These are phyloP conservation scores for Brachyptera putata DNA, from an alignment of 2,888 invertebrate genomes.

Conservation along the genomic window DNA sequence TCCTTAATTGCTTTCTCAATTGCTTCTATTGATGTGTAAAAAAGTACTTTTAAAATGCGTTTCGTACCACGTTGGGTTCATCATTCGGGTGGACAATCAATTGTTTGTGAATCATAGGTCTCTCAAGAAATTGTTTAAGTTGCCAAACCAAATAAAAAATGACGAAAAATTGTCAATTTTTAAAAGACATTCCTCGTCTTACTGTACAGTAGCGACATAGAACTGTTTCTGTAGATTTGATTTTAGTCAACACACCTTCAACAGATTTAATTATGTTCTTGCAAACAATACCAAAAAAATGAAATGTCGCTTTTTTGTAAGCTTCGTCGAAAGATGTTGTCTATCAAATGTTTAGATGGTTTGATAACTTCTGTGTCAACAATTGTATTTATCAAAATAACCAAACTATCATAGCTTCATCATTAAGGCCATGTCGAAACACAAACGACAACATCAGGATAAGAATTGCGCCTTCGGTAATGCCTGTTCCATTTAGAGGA, in stretches of 20 bases:
- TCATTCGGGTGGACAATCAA: too few species aligned
- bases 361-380: too few species aligned
- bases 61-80: neutral
- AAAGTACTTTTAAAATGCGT: too few species aligned
- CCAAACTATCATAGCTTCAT: neutral
- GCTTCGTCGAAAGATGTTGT: neutral
- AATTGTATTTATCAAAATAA: neutral
- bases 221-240: too few species aligned
- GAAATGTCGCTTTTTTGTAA: neutral
- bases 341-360: neutral
- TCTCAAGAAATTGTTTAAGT: neutral
- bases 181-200: neutral
- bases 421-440: neutral
- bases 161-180: neutral
- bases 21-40: too few species aligned
- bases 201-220: neutral
- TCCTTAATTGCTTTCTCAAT: too few species aligned
- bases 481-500: too few species aligned
- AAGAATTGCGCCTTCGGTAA: too few species aligned
- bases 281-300: neutral
- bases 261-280: neutral
- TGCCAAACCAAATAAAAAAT: neutral
- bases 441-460: neutral
- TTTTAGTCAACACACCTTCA: neutral
- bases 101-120: neutral